Conservation (phyloP, 2,797 vertebrate species). For the Neopelma chrysocephalum region DNA sequence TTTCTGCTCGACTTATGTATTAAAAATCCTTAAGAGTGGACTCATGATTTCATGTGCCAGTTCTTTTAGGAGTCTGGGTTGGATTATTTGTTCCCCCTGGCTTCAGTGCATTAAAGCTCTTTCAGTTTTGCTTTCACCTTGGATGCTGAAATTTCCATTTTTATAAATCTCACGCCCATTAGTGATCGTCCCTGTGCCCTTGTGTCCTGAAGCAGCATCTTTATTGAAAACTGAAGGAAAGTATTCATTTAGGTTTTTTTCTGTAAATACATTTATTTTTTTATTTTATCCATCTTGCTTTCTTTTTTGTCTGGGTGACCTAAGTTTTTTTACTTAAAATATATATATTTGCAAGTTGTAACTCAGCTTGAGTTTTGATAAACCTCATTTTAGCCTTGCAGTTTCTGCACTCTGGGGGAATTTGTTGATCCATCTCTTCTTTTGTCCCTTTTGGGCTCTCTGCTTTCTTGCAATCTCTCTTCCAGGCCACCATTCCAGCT, state of each 20-base stretch:
- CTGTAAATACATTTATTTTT: background rate
- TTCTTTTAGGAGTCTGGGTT: conserved; percentile 9
- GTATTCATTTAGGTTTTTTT: background rate
- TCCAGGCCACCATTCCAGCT: background rate
- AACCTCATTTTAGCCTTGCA: background rate
- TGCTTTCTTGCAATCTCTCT: background rate
- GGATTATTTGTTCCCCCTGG: conserved; percentile 38
- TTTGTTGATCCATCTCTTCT: background rate
- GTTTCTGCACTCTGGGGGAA: background rate
- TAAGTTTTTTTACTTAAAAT: background rate
- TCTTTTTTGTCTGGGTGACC: background rate
- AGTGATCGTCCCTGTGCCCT: background rate
- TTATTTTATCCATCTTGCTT: background rate
- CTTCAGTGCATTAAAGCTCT: conserved; percentile 40
- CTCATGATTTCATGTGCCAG: background rate
- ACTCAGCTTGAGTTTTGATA: background rate
- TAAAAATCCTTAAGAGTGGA: conserved; percentile 14
- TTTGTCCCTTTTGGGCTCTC: background rate
- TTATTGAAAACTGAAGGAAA: conserved; percentile 7
- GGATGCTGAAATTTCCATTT: conserved; percentile 50
- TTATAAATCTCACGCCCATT: conserved; percentile 40
- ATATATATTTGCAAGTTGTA: background rate
- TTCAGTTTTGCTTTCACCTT: conserved; percentile 50
- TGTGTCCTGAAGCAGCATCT: conserved; percentile 13
- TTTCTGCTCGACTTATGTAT: background rate